phyloP scores from a whole-genome alignment of 2,113 vertebrate genomes.

The Psittacus erithacus region DNA sequence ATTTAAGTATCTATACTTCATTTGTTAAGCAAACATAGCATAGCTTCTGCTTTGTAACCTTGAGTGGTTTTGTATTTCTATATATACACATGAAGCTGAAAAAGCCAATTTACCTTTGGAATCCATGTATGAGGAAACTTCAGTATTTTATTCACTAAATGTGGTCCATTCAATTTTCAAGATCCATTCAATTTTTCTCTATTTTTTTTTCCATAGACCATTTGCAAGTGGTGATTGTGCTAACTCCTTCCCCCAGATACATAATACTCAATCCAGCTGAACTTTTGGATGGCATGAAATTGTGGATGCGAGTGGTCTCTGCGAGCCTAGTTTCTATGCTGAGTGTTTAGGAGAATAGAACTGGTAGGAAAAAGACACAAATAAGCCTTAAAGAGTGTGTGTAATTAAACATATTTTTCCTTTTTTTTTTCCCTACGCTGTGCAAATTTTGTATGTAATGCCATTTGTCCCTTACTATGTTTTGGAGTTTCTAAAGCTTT shows the following conservation, averaged over 20 bases:
- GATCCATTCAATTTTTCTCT: neutral
- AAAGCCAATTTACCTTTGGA: constrained; percentile 9
- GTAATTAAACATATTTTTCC: neutral
- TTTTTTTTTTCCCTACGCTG: neutral
- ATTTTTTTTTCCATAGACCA: neutral
- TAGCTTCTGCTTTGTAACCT: constrained; percentile 15
- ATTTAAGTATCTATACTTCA: constrained; percentile 52
- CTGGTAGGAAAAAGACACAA: neutral
- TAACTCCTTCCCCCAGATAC: neutral
- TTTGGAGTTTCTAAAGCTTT: neutral
- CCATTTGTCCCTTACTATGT: neutral
- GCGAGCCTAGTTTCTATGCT: neutral
- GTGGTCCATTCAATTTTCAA: neutral
- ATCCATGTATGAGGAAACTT: neutral
- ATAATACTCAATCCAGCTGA: neutral
- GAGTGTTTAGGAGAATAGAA: neutral
- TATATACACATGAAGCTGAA: neutral
- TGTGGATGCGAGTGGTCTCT: neutral
- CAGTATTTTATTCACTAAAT: neutral
- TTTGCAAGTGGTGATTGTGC: neutral
- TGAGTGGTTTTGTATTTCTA: constrained; percentile 39
- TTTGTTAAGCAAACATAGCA: constrained; percentile 34
- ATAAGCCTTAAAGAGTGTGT: neutral
- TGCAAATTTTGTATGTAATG: neutral
- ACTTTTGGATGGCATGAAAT: neutral